phyloP scores from a whole-genome alignment of 2,797 vertebrate genomes.

The Xenopus petersii region DNA sequence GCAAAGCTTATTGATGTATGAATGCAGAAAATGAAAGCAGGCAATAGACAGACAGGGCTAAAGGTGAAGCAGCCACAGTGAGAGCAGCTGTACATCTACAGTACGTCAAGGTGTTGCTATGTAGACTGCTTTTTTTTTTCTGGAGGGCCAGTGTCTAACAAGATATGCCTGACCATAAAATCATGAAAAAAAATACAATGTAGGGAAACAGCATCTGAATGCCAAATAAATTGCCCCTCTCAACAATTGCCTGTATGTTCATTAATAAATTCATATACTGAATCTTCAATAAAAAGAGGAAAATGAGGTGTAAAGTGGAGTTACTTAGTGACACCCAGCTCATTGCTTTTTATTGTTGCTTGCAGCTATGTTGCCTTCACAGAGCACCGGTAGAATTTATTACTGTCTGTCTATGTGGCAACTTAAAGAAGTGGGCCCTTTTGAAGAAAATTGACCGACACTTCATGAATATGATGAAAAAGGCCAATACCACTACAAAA shows the following conservation, averaged over 20 bases:
- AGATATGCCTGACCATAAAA: slow-evolving; percentile 87
- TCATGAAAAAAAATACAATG: slow-evolving; percentile 83
- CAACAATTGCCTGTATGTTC: slow-evolving; percentile 79
- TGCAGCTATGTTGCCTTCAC: slow-evolving; percentile 75
- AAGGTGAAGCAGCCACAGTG: slow-evolving; percentile 81
- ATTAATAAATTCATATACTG: slow-evolving; percentile 89
- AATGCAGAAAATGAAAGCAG: slow-evolving; percentile 98
- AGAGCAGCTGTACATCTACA: slow-evolving; percentile 93
- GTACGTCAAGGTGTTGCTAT: slow-evolving; percentile 90
- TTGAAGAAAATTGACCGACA: slow-evolving; percentile 82
- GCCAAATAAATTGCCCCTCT: slow-evolving; percentile 83
- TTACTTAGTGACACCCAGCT: slow-evolving; percentile 81
- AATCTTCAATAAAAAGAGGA: slow-evolving; percentile 80
- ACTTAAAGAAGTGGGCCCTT: slow-evolving; percentile 79
- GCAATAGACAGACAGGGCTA: slow-evolving; percentile 96
- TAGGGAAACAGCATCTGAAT: slow-evolving; percentile 81
- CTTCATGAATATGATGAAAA: slow-evolving; percentile 85
- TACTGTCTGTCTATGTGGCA: slow-evolving; percentile 79
- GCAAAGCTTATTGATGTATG: slow-evolving; percentile 98
- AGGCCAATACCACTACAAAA: slow-evolving; percentile 82
- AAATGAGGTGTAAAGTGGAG: slow-evolving; percentile 81
- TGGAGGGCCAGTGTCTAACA: slow-evolving; percentile 93
- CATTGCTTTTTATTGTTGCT: slow-evolving; percentile 84
- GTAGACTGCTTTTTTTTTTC: slow-evolving; percentile 69
- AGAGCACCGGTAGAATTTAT: slow-evolving; percentile 80